Conservation (phyloP, 2,888 invertebrate genomes). For the Scaptomyza reducta region DNA sequence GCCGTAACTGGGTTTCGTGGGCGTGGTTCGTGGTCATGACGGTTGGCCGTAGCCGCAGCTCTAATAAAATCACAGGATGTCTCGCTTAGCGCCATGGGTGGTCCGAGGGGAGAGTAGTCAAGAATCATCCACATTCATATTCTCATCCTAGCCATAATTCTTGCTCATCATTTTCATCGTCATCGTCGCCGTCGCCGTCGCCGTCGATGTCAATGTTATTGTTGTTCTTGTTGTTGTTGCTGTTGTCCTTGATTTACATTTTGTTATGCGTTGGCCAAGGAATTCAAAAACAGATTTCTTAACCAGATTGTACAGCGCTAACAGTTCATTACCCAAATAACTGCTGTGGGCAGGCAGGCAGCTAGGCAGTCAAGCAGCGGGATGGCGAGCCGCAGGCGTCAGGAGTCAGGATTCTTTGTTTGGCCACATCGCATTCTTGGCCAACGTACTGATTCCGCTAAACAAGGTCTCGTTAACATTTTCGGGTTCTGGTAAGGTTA, state of each 20-base stretch:
- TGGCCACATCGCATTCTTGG: slow-evolving; percentile 4
- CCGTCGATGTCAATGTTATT: not conserved
- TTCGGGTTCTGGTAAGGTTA: slow-evolving; percentile 6
- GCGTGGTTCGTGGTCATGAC: slow-evolving; percentile 13
- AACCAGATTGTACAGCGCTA: slow-evolving; percentile 74
- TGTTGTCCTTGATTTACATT: slow-evolving; percentile 54
- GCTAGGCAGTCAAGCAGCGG: not conserved
- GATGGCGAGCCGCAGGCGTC: not conserved
- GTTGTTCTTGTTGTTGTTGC: not conserved
- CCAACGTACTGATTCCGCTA: slow-evolving; percentile 30
- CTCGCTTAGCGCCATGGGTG: slow-evolving; percentile 44
- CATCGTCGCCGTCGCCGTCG: slow-evolving; percentile 14
- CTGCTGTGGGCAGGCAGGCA: slow-evolving; percentile 40
- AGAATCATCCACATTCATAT: slow-evolving; percentile 1
- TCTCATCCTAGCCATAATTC: slow-evolving; percentile 2
- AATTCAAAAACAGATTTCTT: slow-evolving; percentile 76
- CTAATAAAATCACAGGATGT: slow-evolving; percentile 49
- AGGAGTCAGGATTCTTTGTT: slow-evolving; percentile 1
- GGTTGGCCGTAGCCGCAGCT: slow-evolving; percentile 45
- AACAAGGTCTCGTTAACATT: slow-evolving; percentile 49
- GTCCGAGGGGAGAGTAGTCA: not conserved
- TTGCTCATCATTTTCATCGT: slow-evolving; percentile 8
- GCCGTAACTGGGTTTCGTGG: not conserved
- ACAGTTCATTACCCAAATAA: slow-evolving; percentile 78
- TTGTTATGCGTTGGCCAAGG: slow-evolving; percentile 43